Conservation (phyloP, 2,113 vertebrate species). For the Dicaeum eximium region DNA sequence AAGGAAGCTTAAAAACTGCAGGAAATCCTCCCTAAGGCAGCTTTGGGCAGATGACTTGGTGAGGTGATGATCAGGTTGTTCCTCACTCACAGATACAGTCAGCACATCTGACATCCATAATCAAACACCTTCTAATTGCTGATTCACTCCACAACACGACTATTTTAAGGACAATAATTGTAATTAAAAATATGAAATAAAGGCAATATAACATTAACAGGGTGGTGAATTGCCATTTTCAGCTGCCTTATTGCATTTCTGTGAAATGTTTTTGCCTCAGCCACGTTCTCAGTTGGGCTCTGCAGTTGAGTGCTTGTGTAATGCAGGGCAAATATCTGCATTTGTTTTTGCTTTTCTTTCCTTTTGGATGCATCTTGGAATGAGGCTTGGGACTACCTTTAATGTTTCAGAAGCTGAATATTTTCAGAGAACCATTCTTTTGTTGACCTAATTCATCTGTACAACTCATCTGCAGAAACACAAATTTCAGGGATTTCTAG, state of each 20-base stretch:
- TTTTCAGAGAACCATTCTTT: not conserved
- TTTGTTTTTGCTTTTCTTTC: not conserved
- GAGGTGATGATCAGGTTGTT: not conserved
- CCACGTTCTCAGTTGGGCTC: not conserved
- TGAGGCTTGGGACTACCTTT: not conserved
- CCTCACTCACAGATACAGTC: not conserved
- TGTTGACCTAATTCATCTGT: not conserved
- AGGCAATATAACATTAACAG: not conserved
- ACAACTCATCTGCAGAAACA: not conserved
- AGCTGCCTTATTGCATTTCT: not conserved
- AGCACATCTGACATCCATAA: not conserved
- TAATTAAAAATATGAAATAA: not conserved
- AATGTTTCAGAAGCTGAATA: not conserved
- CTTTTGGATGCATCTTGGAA: not conserved
- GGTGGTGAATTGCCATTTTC: not conserved
- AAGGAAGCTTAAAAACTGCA: not conserved
- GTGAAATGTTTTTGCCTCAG: not conserved
- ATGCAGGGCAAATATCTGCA: not conserved
- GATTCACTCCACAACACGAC: not conserved
- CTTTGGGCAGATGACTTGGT: not conserved
- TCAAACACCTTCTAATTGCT: not conserved
- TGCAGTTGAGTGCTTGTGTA: not conserved
- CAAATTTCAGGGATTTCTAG: not conserved
- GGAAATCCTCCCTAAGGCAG: not conserved
- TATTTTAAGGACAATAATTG: not conserved